Conservation (phyloP, 2,888 invertebrate species). For the Agrochola lychnidis region DNA sequence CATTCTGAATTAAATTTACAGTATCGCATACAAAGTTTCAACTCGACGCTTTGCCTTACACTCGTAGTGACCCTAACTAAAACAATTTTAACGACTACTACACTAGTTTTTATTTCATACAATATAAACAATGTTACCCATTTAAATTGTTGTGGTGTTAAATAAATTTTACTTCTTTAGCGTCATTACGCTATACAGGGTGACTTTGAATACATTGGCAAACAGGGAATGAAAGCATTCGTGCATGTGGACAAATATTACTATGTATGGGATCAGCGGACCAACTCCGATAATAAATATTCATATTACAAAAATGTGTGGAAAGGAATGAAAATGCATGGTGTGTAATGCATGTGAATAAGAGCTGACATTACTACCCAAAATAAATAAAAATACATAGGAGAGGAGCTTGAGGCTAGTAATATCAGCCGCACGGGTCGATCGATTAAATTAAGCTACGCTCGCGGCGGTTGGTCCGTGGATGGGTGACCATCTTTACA, state of each 20-base stretch:
- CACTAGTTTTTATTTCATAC: slow-evolving; percentile 40
- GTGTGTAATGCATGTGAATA: background rate
- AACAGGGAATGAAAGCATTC: background rate
- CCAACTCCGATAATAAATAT: background rate
- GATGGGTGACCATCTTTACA: no score
- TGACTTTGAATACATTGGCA: background rate
- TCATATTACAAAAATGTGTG: background rate
- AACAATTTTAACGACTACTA: slow-evolving; percentile 52
- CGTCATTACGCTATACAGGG: background rate
- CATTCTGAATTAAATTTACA: slow-evolving; percentile 40
- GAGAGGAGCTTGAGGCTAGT: no score
- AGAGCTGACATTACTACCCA: background rate
- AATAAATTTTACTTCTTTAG: slow-evolving; percentile 14
- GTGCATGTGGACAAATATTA: no score
- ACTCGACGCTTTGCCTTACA: slow-evolving; percentile 17
- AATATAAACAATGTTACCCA: slow-evolving; percentile 20
- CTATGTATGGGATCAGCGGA: background rate
- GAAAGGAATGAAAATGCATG: no score
- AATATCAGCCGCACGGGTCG: no score
- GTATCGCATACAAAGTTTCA: slow-evolving; percentile 29
- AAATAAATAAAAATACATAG: no score
- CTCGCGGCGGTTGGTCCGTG: no score
- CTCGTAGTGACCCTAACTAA: slow-evolving; percentile 26
- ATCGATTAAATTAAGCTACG: no score
- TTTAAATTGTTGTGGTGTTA: slow-evolving; percentile 29